phyloP scores from a whole-genome alignment of 2,113 vertebrate species.

The Rhabdornis inornatus region DNA sequence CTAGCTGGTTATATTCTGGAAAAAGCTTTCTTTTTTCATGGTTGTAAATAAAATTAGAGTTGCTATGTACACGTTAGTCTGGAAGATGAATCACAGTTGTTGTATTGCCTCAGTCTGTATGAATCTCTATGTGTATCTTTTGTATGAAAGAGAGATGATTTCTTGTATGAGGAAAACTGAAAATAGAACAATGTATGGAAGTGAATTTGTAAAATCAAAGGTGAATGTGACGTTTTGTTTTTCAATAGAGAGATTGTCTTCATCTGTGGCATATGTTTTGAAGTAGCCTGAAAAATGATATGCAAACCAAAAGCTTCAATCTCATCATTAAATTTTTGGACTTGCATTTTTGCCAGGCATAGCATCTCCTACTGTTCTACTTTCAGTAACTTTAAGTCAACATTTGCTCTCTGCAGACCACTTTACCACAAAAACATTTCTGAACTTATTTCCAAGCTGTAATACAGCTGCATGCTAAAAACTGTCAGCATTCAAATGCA shows the following conservation, averaged over 20 bases:
- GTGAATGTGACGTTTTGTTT: neutral
- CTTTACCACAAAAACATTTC: neutral
- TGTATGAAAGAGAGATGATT: neutral
- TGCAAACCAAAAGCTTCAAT: neutral
- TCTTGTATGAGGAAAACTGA: neutral
- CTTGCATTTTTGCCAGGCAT: neutral
- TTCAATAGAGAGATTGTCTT: neutral
- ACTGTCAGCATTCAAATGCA: neutral
- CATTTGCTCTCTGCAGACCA: neutral
- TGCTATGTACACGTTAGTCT: neutral
- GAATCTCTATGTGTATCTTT: neutral
- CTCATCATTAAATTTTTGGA: neutral
- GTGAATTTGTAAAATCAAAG: neutral
- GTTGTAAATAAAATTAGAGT: slow-evolving; percentile 60
- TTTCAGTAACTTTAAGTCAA: neutral
- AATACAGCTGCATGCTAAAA: neutral
- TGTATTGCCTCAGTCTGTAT: neutral
- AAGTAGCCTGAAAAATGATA: neutral
- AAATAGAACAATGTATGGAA: neutral
- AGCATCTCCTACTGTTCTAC: neutral
- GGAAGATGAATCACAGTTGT: neutral
- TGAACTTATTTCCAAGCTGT: slow-evolving; percentile 1
- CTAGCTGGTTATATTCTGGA: slow-evolving; percentile 31
- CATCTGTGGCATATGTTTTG: neutral
- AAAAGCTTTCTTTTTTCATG: slow-evolving; percentile 50